Percentiles rank a stretch among this genome's conserved stretches.
phyloP scores from a whole-genome alignment of 2,888 invertebrate genomes.

The Lepidocyrtoides sp. region DNA sequence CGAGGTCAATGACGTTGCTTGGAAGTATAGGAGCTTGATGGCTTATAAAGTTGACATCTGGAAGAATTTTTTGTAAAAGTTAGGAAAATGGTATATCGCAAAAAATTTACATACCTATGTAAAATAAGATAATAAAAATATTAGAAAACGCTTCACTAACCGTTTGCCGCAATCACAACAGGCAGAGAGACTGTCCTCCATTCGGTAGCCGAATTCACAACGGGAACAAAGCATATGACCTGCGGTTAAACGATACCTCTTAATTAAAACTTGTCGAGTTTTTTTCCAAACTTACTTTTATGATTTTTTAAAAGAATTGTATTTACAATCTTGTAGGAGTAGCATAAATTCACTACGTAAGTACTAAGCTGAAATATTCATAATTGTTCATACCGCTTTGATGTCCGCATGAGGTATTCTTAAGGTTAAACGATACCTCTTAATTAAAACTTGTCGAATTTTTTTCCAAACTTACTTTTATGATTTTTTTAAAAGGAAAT shows the following conservation, averaged over 20 bases:
- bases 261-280: no score
- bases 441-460: no score
- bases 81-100: neutral
- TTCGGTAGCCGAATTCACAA: slow-evolving; percentile 82
- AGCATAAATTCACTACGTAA: no score
- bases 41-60: slow-evolving; percentile 54
- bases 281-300: no score
- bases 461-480: no score
- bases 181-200: slow-evolving; percentile 83
- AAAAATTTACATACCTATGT: slow-evolving; percentile 3
- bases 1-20: slow-evolving; percentile 74
- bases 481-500: no score
- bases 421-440: no score
- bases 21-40: slow-evolving; percentile 52
- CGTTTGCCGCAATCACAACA: slow-evolving; percentile 64
- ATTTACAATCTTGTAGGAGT: no score
- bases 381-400: no score
- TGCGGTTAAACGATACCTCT: no score
- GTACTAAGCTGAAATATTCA: no score
- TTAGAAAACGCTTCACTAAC: slow-evolving; percentile 4
- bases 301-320: no score
- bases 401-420: slow-evolving; percentile 80
- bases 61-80: neutral
- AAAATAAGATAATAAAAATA: neutral
- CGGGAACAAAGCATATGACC: slow-evolving; percentile 82